Percentiles rank a stretch among this genome's conserved stretches.
Conservation (phyloP, 2,113 vertebrate species). For the Pygoscelis adeliae region DNA sequence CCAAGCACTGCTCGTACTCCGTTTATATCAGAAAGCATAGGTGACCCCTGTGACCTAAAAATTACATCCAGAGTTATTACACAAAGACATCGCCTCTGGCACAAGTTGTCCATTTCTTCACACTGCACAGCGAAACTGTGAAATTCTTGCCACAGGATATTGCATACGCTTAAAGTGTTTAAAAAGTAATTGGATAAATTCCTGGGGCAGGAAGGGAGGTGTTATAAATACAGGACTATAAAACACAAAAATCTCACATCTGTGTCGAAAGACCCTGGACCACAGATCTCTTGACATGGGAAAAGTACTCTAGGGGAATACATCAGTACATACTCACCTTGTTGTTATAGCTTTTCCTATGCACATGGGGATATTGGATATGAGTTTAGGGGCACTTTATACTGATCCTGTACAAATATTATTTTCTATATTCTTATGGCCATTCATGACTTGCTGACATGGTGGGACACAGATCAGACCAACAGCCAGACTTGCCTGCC, state of each 20-base stretch:
- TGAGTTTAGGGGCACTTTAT: neutral
- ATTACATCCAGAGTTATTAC: neutral
- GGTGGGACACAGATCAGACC: neutral
- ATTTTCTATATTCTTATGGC: neutral
- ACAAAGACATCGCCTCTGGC: neutral
- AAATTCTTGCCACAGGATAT: neutral
- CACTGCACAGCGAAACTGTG: neutral
- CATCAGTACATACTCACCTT: neutral
- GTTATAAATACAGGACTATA: neutral
- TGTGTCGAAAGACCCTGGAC: neutral
- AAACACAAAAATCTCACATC: neutral
- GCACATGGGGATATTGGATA: neutral
- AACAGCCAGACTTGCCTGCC: neutral
- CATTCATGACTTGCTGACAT: neutral
- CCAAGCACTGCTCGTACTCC: neutral
- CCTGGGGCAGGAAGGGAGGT: neutral
- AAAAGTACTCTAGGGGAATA: neutral
- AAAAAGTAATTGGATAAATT: neutral
- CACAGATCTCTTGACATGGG: accelerated
- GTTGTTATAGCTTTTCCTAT: accelerated
- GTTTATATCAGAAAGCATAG: neutral
- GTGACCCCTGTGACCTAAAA: neutral
- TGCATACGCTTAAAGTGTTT: neutral
- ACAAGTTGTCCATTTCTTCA: neutral
- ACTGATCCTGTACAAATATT: neutral